A percentile compares a stretch with the other conserved stretches of the same genome.
Evolutionary conservation across 2,888 invertebrate genomes (phyloP).

Genomic region (Agonopterix arenella): DNA sequence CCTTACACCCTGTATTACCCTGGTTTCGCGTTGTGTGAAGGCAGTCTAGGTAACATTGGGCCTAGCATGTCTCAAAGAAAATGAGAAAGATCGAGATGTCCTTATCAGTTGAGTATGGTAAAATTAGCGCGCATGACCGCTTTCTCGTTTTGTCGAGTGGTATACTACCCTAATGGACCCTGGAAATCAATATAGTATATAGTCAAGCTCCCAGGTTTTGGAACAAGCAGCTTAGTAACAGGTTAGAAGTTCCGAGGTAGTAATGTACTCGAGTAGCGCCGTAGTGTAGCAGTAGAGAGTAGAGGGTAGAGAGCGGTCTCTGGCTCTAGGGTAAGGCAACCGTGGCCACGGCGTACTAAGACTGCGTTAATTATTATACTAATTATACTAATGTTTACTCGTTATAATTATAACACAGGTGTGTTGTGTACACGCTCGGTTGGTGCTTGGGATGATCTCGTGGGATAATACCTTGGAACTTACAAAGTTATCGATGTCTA

Average conservation of each 20-base stretch:
- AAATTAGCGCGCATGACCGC: too few species aligned
- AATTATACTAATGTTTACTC: conserved; percentile 52
- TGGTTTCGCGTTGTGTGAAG: too few species aligned
- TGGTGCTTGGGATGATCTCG: conserved; percentile 16
- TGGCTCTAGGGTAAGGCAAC: conserved; percentile 40
- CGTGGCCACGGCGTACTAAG: conserved; percentile 57
- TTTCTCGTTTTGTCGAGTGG: too few species aligned
- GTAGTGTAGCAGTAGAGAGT: conserved; percentile 26
- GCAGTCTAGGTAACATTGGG: too few species aligned
- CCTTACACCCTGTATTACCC: too few species aligned
- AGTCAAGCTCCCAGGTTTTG: neutral
- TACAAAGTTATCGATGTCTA: too few species aligned
- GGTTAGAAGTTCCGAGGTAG: conserved; percentile 47
- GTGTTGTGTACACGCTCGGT: conserved; percentile 19
- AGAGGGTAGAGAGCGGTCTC: conserved; percentile 42
- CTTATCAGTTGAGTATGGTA: too few species aligned
- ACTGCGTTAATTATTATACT: conserved; percentile 47
- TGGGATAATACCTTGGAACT: too few species aligned
- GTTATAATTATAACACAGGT: conserved; percentile 24
- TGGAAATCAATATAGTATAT: neutral
- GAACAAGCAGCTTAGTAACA: conserved; percentile 21
- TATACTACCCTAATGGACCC: neutral
- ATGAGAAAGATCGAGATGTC: too few species aligned
- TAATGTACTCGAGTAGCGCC: conserved; percentile 44
- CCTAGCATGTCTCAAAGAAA: too few species aligned